Evolutionary conservation across 2,888 invertebrate genomes (phyloP).

Genomic region (Drosophila diplacantha): DNA sequence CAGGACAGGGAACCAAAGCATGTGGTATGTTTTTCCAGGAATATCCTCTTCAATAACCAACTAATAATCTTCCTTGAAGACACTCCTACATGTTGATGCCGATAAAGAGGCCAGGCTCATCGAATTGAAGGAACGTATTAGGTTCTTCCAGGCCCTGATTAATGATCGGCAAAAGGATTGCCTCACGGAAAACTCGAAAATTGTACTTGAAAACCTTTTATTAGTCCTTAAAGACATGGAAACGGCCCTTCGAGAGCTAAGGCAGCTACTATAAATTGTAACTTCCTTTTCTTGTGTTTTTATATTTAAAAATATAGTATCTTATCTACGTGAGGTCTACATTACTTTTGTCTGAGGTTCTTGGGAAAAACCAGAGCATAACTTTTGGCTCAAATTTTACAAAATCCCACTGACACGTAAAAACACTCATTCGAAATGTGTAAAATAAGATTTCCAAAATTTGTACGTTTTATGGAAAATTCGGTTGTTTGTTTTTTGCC

Average conservation of each 20-base stretch:
- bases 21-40: background rate
- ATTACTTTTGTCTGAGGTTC: background rate
- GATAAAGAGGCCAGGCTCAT: background rate
- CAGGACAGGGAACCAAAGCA: background rate
- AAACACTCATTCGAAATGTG: background rate
- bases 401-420: background rate
- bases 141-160: background rate
- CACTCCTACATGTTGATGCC: background rate
- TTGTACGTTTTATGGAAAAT: background rate
- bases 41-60: no score
- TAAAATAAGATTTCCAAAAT: background rate
- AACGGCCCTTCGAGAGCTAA: constrained; percentile 5
- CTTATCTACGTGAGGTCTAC: background rate
- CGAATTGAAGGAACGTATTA: constrained; percentile 2
- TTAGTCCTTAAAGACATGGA: constrained; percentile 1
- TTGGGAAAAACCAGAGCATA: background rate
- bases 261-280: background rate
- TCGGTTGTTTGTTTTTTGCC: background rate
- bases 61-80: background rate
- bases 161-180: background rate
- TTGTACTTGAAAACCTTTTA: constrained; percentile 1
- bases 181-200: background rate
- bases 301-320: background rate
- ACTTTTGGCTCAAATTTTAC: background rate
- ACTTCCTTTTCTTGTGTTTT: background rate